A percentile compares a stretch with the other conserved stretches of the same genome.
Evolutionary conservation across 2,888 invertebrate species (phyloP).

Genomic region (Busseola fusca): DNA sequence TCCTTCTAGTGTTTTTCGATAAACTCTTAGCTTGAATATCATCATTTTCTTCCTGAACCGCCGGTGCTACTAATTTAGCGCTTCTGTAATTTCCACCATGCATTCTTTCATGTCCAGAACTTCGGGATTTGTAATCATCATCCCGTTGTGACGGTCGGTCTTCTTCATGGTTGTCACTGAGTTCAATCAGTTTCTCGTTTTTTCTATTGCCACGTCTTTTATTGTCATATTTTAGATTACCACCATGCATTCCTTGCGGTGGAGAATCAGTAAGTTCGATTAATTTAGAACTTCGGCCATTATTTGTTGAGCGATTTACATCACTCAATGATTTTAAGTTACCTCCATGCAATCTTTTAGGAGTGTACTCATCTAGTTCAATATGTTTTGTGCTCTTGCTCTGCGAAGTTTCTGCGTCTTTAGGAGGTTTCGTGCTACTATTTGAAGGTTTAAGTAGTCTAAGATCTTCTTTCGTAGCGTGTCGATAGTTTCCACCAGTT

Average conservation of each 20-base stretch:
- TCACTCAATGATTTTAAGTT: slow-evolving; percentile 68
- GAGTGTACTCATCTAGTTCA: slow-evolving; percentile 64
- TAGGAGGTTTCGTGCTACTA: slow-evolving; percentile 48
- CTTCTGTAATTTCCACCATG: slow-evolving; percentile 86
- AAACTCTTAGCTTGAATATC: slow-evolving; percentile 58
- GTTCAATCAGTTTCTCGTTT: slow-evolving; percentile 77
- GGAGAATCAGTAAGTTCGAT: slow-evolving; percentile 68
- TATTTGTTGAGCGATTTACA: slow-evolving; percentile 61
- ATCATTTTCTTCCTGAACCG: slow-evolving; percentile 52
- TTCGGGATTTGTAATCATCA: slow-evolving; percentile 67
- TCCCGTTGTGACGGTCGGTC: slow-evolving; percentile 64
- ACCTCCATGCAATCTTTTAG: slow-evolving; percentile 67
- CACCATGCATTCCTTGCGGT: slow-evolving; percentile 70
- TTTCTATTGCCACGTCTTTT: slow-evolving; percentile 61
- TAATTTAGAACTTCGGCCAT: slow-evolving; percentile 70
- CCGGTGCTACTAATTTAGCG: slow-evolving; percentile 70
- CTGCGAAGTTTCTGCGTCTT: slow-evolving; percentile 76
- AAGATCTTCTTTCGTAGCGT: slow-evolving; percentile 65
- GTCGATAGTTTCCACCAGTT: slow-evolving; percentile 86
- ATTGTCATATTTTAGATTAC: slow-evolving; percentile 70
- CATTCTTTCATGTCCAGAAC: slow-evolving; percentile 67
- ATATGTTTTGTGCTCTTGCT: slow-evolving; percentile 72
- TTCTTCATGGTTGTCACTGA: slow-evolving; percentile 70
- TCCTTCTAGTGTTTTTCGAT: slow-evolving; percentile 66
- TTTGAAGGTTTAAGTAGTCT: slow-evolving; percentile 32